These are phyloP conservation scores for Drosophila arawakana DNA, from an alignment of 1,140 invertebrate genomes.

Conservation along the genomic window DNA sequence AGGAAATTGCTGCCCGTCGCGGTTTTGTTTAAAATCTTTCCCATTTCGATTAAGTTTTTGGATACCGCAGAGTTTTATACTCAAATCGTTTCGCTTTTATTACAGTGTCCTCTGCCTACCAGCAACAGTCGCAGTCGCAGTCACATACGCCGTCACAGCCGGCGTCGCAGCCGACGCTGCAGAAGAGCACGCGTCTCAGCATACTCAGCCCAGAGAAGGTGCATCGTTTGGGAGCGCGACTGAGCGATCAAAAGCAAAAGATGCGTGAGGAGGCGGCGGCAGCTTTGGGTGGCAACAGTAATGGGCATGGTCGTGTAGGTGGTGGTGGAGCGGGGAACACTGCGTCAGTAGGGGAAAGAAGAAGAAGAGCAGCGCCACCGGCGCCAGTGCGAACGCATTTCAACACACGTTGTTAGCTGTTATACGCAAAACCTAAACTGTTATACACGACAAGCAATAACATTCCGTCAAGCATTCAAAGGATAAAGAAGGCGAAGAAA, in stretches of 20 bases:
- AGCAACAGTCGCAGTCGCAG: constrained; percentile 43
- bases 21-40: no score
- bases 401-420: constrained; percentile 68
- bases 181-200: constrained; percentile 59
- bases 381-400: constrained; percentile 68
- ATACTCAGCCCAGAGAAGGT: constrained; percentile 82
- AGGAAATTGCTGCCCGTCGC: no score
- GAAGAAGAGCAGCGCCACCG: constrained; percentile 58
- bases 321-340: neutral
- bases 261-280: constrained; percentile 59
- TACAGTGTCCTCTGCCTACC: constrained; percentile 38
- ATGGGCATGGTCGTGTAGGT: constrained; percentile 14
- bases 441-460: constrained; percentile 15
- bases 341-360: constrained; percentile 30
- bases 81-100: no score
- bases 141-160: constrained; percentile 41
- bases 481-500: constrained; percentile 12
- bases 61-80: no score
- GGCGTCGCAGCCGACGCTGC: neutral
- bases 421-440: constrained; percentile 15
- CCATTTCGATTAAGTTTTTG: no score
- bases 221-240: constrained; percentile 75
- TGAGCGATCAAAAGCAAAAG: constrained; percentile 77
- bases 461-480: constrained; percentile 32
- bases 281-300: constrained; percentile 8